Conservation (phyloP, 2,797 vertebrate genomes). For the Tenualosa thibaudeaui region DNA sequence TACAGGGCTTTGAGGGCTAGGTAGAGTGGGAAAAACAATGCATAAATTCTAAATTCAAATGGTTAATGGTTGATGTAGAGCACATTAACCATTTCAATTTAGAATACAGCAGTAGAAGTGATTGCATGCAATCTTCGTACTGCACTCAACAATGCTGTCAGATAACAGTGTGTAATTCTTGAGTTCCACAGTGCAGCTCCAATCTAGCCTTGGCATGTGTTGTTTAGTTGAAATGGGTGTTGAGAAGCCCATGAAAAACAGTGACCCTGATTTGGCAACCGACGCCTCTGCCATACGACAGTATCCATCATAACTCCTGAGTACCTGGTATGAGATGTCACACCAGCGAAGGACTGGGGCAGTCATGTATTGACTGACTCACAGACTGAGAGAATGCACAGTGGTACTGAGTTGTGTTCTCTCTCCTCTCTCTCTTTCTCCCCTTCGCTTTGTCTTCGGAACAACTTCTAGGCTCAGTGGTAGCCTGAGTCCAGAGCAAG, state of each 20-base stretch:
- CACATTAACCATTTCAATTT: no score
- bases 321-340: not conserved
- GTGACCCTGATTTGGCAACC: not conserved
- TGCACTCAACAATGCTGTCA: not conserved
- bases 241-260: not conserved
- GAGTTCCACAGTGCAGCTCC: not conserved
- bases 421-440: slow-evolving; percentile 2
- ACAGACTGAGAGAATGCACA: not conserved
- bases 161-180: not conserved
- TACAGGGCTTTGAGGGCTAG: no score
- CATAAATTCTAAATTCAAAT: no score
- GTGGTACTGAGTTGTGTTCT: not conserved
- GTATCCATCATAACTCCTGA: not conserved
- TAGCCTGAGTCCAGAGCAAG: slow-evolving; percentile 95
- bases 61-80: no score
- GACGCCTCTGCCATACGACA: not conserved
- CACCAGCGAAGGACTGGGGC: not conserved
- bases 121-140: not conserved
- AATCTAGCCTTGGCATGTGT: not conserved
- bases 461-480: slow-evolving; percentile 82
- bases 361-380: not conserved
- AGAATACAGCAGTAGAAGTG: not conserved
- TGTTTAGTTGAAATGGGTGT: not conserved
- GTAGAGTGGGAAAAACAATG: no score
- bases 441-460: no score